Conservation (phyloP, 2,113 vertebrate species). For the Pleuronectes platessa region DNA sequence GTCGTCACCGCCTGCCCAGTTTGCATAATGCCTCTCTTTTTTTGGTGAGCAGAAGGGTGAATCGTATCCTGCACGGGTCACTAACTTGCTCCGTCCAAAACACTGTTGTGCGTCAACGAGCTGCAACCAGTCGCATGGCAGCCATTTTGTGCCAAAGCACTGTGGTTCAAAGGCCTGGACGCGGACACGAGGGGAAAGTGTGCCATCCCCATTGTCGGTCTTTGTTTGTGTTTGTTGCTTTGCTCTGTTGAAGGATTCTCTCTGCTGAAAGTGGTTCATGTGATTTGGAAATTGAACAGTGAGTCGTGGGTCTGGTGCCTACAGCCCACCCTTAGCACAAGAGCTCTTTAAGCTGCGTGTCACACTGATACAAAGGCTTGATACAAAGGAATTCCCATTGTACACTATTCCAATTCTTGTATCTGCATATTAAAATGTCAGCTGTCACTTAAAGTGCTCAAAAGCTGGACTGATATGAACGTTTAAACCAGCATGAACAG, state of each 20-base stretch:
- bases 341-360: background rate
- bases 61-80: conserved; percentile 69
- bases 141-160: conserved; percentile 76
- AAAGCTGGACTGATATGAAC: too few species aligned
- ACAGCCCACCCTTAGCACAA: background rate
- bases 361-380: background rate
- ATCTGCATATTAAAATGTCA: background rate
- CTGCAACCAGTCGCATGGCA: conserved; percentile 64
- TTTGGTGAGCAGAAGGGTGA: conserved; percentile 51
- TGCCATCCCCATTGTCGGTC: conserved; percentile 63
- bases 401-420: background rate
- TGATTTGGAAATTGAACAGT: conserved; percentile 18
- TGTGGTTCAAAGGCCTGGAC: conserved; percentile 58
- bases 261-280: conserved; percentile 17
- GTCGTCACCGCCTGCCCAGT: conserved; percentile 43
- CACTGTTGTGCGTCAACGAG: conserved; percentile 60
- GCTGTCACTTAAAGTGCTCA: background rate
- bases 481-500: too few species aligned
- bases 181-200: conserved; percentile 56
- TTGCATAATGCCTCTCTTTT: conserved; percentile 47
- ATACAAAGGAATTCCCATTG: background rate
- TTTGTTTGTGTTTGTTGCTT: conserved; percentile 58
- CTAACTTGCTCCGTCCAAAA: conserved; percentile 58
- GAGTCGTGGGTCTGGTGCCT: conserved; percentile 12
- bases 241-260: conserved; percentile 14